Base-by-base conservation (phyloP, 2,113 vertebrate species). In the Vidua chalybeata region DNA sequence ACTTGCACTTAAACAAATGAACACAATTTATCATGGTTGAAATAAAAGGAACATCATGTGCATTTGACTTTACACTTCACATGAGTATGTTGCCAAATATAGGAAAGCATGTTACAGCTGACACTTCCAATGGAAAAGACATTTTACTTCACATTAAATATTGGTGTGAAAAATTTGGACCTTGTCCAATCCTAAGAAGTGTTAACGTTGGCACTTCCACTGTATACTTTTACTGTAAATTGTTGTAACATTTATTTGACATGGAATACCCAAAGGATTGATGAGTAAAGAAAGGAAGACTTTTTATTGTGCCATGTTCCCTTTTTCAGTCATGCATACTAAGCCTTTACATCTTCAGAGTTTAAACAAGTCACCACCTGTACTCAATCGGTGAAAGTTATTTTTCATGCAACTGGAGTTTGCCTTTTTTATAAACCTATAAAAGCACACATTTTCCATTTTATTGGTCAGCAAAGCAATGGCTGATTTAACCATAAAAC, bases 201-300 rank as follows among this genome's bases (percentile, higher is more conserved):
- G 98, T 99, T 99, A 99, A 98, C 97, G 98, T 98, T 99, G 98
- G 98, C 98, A 99, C 98, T 98, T 99, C 97, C 97, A 98, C 97
- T 99, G 98, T 99, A 97, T 99, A 99, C 98, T 98, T 98, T 98
- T 97, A 97, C 97, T 98, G 98, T 99, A 98, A 98, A 99, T 98
- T 98, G 98, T 98, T 99, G 98, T 98, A 98, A 98, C 98, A 89
- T 99, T 98, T 98, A 99, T 99, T 99, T 98, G 98, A 98, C 98
- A 97, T 97, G 98, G 98, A 98, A 98, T 98, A 98, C 98, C 98
- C 98, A 96, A 96, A 97, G 98, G 98, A 99, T 98, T 98, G 98
- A 99, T 99, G 98, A 98, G 98, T 96, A 97, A 91, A 97, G 98
- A 98, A 98, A 97, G 97, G 97, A 98, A 98, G 98, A 98, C 97